phyloP scores from a whole-genome alignment of 1,140 invertebrate species.

The Papilio machaon region DNA sequence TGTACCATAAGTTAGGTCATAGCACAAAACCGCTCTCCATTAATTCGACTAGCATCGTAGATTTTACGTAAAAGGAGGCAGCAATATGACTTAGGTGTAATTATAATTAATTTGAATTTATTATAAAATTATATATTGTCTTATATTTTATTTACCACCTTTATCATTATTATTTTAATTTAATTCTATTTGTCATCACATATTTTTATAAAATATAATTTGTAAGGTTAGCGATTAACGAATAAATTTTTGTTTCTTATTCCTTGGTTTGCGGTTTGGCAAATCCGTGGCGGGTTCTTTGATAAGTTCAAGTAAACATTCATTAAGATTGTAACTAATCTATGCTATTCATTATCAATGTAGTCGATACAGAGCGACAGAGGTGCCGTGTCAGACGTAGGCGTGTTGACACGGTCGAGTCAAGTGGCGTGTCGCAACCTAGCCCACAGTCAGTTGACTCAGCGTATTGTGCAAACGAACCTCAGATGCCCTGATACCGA shows the following conservation, averaged over 20 bases:
- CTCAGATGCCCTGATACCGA: conserved; percentile 44
- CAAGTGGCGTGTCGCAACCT: conserved; percentile 49
- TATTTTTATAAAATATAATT: neutral
- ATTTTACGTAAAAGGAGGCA: conserved; percentile 20
- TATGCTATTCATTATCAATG: conserved; percentile 20
- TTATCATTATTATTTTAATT: neutral
- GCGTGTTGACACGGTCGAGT: conserved; percentile 52
- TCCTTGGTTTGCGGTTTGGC: neutral
- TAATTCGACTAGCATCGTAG: neutral
- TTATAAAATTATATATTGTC: neutral
- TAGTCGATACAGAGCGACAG: conserved; percentile 20
- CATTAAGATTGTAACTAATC: conserved; percentile 12
- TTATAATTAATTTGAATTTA: neutral
- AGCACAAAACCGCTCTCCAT: neutral
- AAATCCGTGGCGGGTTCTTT: neutral
- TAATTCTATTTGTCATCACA: neutral
- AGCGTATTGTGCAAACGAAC: conserved; percentile 51
- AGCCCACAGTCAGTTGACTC: conserved; percentile 54
- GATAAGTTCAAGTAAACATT: neutral
- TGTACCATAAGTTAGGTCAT: neutral
- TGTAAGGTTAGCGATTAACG: too few relatives aligned
- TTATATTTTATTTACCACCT: neutral
- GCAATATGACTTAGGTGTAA: neutral
- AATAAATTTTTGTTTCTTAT: neutral
- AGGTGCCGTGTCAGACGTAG: conserved; percentile 41